A percentile compares a stretch with the other conserved stretches of the same genome.
Evolutionary conservation across 2,797 vertebrate species (phyloP).

Genomic region (Onychomys arenicola): DNA sequence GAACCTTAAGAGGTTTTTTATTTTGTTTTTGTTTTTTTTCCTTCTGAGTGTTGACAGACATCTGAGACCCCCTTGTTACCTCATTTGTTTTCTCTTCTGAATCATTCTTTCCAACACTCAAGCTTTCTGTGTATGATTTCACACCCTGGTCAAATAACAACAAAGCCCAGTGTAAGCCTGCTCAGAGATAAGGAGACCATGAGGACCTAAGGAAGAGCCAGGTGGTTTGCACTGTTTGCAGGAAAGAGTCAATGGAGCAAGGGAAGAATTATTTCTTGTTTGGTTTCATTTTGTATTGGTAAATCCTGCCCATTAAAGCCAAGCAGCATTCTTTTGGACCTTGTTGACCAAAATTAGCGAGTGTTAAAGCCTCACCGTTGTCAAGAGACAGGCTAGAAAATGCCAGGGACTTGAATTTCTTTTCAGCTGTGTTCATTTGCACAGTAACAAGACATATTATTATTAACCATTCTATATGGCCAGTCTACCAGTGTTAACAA

Average conservation of each 20-base stretch:
- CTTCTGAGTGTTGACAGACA: background rate
- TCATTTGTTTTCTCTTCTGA: background rate
- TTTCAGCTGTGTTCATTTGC: background rate
- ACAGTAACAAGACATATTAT: background rate
- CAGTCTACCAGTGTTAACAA: background rate
- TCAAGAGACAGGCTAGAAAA: background rate
- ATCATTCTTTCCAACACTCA: background rate
- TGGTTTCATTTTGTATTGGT: constrained; percentile 22
- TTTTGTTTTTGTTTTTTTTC: background rate
- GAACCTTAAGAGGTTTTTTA: background rate
- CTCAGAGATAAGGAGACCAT: background rate
- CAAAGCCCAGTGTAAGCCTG: background rate
- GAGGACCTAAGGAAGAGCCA: background rate
- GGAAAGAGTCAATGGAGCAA: background rate
- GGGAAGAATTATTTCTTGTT: background rate
- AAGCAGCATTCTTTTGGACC: background rate
- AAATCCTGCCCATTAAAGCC: background rate
- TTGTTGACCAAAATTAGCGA: background rate
- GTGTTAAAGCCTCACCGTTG: background rate
- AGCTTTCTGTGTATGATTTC: background rate
- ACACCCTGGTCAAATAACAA: background rate
- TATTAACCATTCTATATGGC: background rate
- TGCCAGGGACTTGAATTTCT: background rate
- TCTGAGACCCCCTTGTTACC: background rate
- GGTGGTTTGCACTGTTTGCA: background rate